A percentile compares a stretch with the other conserved stretches of the same genome.
These are phyloP conservation scores for Poeciliopsis retropinna DNA, from an alignment of 2,113 vertebrate species.

Conservation along the genomic window DNA sequence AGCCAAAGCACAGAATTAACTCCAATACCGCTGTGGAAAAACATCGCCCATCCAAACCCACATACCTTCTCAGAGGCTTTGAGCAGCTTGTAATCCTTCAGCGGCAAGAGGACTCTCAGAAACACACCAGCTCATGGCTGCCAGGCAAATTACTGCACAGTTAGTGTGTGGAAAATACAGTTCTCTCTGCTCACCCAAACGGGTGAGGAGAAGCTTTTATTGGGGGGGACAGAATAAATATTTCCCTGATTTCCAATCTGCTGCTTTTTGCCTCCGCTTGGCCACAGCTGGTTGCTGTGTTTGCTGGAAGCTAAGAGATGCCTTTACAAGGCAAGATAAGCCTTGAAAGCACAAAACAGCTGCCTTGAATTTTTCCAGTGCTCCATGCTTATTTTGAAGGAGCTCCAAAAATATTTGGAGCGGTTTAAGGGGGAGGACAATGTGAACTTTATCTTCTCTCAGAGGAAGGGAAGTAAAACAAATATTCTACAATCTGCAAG, in stretches of 20 bases:
- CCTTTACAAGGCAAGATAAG: conserved; percentile 74
- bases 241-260: conserved; percentile 48
- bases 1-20: conserved; percentile 78
- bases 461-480: conserved; percentile 50
- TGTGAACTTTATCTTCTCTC: conserved; percentile 66
- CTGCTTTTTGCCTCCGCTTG: conserved; percentile 48
- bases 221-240: conserved; percentile 41
- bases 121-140: conserved; percentile 61
- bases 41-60: conserved; percentile 72
- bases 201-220: conserved; percentile 34
- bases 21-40: conserved; percentile 78
- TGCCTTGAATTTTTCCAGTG: conserved; percentile 67
- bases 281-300: conserved; percentile 63
- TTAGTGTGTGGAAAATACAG: conserved; percentile 58
- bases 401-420: conserved; percentile 71
- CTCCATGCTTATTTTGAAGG: conserved; percentile 69
- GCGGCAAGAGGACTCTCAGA: conserved; percentile 64
- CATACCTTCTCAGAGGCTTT: conserved; percentile 74
- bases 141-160: conserved; percentile 65
- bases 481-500: conserved; percentile 53
- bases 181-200: conserved; percentile 30
- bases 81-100: conserved; percentile 75
- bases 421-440: conserved; percentile 49
- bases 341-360: conserved; percentile 68
- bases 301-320: conserved; percentile 58